Evolutionary conservation across 2,113 vertebrate species (phyloP), one percentile per base, ranked within the genome.

Genomic region (Cepphus grylle): DNA sequence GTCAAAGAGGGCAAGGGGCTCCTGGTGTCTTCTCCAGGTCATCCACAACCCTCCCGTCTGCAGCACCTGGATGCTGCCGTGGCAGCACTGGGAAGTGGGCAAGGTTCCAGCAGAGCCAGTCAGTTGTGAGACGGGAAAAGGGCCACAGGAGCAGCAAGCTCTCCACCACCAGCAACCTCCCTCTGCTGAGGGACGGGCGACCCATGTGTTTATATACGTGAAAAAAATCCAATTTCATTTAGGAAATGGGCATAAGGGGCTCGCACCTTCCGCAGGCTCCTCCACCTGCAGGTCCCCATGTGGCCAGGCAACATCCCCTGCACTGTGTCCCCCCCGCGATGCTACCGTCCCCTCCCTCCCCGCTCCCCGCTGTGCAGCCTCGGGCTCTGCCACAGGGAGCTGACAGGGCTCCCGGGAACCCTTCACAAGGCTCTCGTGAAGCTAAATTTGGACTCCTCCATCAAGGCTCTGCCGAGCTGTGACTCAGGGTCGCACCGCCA

Each of bases 51-150:
- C 27, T 30, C 27, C 43, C 13, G 1, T 9, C 29, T 47, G 32
- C 42, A 17, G 32, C 12, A 2, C 15, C 3, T 3, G 29, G 29
- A 15, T 15, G 29, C 45, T 1, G 1, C 12, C 3, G 5, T n/a
- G 14, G 49, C 70, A 72, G 56, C 7, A 3, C 38, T 3, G 0
- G 81, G 45, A 27, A 30, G 38, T 25, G 45, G 18, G 8, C 2
- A 6, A 55, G 29, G 40, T 32, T 16, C 30, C 11, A 17, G 38
- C 16, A 1, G 69, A 36, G 38, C 43, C 15, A 22, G 16, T 29
- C 16, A 22, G 77, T 10, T 27, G 18, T 18, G 45, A 43, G 47
- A 4, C 19, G 27, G 65, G 27, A 69, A 45, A 42, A n/a, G 19
- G 30, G 53, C 30, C 12, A 15, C 4, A 11, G 45, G 26, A 70